Conservation (phyloP, 2,888 invertebrate genomes). For the Heliconius hortense region DNA sequence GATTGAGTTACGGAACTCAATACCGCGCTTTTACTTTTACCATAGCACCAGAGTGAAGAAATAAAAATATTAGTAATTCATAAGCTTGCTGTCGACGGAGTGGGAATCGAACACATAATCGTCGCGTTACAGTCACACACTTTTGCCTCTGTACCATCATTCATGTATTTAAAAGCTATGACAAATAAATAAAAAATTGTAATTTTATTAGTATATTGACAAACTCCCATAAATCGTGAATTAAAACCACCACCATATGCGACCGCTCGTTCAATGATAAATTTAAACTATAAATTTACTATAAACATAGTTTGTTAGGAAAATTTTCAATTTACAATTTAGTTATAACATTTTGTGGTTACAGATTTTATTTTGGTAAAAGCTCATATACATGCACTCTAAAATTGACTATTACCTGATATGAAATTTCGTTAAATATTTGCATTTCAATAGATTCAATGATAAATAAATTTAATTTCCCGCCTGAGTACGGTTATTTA, state of each 20-base stretch:
- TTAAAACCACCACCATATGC: background rate
- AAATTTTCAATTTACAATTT: conserved; percentile 6
- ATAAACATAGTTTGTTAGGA: background rate
- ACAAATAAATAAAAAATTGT: background rate
- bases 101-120: too few species aligned
- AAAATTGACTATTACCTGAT: background rate
- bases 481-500: too few species aligned
- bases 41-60: too few species aligned
- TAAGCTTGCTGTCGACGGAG: too few species aligned
- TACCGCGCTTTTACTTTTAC: too few species aligned
- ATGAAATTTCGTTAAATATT: background rate
- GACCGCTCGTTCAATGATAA: conserved; percentile 6
- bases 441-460: background rate
- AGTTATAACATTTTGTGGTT: background rate
- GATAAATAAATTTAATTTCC: too few species aligned
- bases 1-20: too few species aligned
- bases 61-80: too few species aligned
- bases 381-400: background rate
- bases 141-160: background rate
- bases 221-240: background rate
- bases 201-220: conserved; percentile 1
- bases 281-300: conserved; percentile 5
- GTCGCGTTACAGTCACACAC: too few species aligned
- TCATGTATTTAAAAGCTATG: background rate
- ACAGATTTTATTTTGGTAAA: background rate